A percentile compares a stretch with the other conserved stretches of the same genome.
Conservation (phyloP, 1,140 invertebrate genomes). For the Palaemon carinicauda region DNA sequence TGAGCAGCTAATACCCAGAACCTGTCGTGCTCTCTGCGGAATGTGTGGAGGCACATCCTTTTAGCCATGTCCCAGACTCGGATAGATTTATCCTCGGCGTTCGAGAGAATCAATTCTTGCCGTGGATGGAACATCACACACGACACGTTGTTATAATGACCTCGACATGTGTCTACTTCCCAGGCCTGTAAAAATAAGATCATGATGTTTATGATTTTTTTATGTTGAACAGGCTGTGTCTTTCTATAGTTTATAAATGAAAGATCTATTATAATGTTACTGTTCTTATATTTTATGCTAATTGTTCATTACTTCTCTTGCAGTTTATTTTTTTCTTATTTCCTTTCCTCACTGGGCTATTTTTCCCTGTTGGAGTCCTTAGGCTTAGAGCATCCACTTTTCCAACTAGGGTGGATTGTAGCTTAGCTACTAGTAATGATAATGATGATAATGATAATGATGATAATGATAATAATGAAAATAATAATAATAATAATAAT, state of each 20-base stretch:
- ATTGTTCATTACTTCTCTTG: no score
- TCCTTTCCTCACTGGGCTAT: no score
- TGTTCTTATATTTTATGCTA: no score
- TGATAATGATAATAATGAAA: no score
- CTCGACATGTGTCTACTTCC: constrained; percentile 98
- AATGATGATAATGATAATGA: no score
- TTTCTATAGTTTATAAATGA: background rate
- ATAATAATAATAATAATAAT: no score
- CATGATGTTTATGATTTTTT: background rate
- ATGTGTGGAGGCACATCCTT: constrained; percentile 94
- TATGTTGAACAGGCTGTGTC: background rate
- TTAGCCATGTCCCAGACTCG: constrained; percentile 99
- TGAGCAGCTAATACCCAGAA: constrained; percentile 95
- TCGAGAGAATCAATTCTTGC: constrained; percentile 96
- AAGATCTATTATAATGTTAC: no score
- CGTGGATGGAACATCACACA: constrained; percentile 97
- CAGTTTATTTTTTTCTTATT: no score
- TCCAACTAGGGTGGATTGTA: no score
- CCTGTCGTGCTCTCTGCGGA: constrained; percentile 92
- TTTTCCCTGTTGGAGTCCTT: no score
- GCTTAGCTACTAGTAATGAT: no score
- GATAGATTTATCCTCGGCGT: constrained; percentile 95
- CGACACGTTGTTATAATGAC: constrained; percentile 99
- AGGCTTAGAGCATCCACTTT: no score
- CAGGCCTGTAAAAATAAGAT: constrained; percentile 75